Evolutionary conservation across 2,797 vertebrate genomes (phyloP), one percentile per base, ranked within the genome.

Genomic region (Platyrinchus mystaceus): DNA sequence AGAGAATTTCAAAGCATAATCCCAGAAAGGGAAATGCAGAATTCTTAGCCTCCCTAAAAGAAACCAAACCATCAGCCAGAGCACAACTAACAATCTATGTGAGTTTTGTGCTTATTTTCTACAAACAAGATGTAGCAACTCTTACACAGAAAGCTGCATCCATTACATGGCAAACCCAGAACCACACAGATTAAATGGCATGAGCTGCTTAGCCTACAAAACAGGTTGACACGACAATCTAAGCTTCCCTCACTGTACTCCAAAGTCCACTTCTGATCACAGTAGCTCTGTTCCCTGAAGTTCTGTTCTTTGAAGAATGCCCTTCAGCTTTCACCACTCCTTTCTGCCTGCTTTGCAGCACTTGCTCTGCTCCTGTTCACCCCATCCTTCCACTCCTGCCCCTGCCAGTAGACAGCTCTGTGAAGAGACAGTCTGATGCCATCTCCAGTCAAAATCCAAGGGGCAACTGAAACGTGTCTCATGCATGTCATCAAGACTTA

Each of bases 101-200:
- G 46, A 46, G 23, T 12, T 66, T 49, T 77, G 9, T 59, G 26
- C 63, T 81, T 28, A 2, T 27, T 62, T 67, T 43, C 34, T 62
- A 39, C 47, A 46, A 64, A 16, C 6, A 14, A 6, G 18, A 17
- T 0, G 0, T 15, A 9, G 22, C 19, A 19, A 32, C 73, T 60
- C 15, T 17, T 13, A 14, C 16, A 12, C 0, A 12, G 36, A 70
- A 37, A 37, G 32, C n/a, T 34, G 14, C 22, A 20, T 6, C 37
- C 15, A 1, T 7, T 27, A 21, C 15, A 5, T 0, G 4, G 36
- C 56, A 23, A 49, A 60, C 30, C 24, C 43, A 52, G 27, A 60
- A 16, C 58, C 24, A 8, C 2, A 19, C 8, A 30, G 15, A 46
- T 39, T n/a, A 39, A 55, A 41, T 8, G 36, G 20, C 79, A 68